A percentile compares a stretch with the other conserved stretches of the same genome.
phyloP scores from a whole-genome alignment of 2,113 vertebrate species.

The Oxyura jamaicensis region DNA sequence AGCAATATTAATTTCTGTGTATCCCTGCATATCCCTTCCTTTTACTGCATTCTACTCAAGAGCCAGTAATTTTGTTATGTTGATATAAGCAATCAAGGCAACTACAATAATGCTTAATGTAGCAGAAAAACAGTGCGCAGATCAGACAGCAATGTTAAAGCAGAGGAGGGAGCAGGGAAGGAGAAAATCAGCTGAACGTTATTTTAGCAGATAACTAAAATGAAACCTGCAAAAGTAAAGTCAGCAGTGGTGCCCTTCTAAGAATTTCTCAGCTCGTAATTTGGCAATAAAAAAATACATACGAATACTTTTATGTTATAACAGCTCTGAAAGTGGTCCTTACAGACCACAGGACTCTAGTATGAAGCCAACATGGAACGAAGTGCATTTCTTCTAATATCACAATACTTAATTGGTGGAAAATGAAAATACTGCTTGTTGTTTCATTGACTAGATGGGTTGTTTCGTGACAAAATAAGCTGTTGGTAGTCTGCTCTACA shows the following conservation, averaged over 20 bases:
- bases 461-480: background rate
- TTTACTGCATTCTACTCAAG: background rate
- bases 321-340: background rate
- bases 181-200: background rate
- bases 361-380: background rate
- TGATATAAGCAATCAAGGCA: slow-evolving; percentile 63
- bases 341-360: background rate
- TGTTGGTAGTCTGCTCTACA: background rate
- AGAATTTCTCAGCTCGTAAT: background rate
- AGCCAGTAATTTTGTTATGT: slow-evolving; percentile 41
- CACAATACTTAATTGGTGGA: background rate
- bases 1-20: background rate
- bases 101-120: slow-evolving; percentile 27
- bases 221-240: background rate
- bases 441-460: background rate
- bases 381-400: background rate
- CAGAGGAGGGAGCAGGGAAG: background rate
- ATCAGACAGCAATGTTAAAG: background rate
- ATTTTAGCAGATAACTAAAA: slow-evolving; percentile 28
- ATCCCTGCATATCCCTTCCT: background rate
- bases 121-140: slow-evolving; percentile 41
- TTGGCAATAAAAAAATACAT: background rate
- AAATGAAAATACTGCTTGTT: background rate
- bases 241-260: background rate
- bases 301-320: background rate